Evolutionary conservation across 2,888 invertebrate species (phyloP), one percentile per base, ranked within the genome.

Genomic region (Mechanitis mazaeus): DNA sequence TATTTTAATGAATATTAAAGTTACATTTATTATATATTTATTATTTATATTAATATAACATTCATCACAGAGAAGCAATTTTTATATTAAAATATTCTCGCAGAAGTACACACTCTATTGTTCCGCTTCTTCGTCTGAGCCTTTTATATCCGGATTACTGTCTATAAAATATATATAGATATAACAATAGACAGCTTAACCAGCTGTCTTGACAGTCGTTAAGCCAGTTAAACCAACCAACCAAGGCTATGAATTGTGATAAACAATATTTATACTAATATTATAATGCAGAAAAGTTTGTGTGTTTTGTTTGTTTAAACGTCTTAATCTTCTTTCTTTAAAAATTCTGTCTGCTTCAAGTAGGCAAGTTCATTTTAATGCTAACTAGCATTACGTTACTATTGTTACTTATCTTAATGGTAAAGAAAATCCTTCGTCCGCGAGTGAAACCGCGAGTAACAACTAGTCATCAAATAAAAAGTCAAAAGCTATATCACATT

Each of bases 131-230:
- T 6, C 45, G 58, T 60, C 66, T 67, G 65, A 65, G 65, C 61
- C 59, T 46, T 57, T 62, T 58, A 64, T 63, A 66, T 66, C 66
- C 65, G 64, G 65, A 65, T 67, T 67, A 67, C 59, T 54, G 38
- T 47, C 56, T 28, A 54, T 58, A 9, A 60, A 59, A 61, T 50
- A 57, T 50, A 59, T 55, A 55, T 54, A 57, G 57, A 65, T 66
- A 68, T 63, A 59, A 64, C 59, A 61, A 64, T 54, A 61, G 46
- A 61, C 57, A 62, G 64, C 62, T 33, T 46, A 60, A 50, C 42
- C 42, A 9, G 2, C 58, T 62, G 66, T 66, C 64, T 60, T 66
- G 58, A 59, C 64, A 60, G 60, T 58, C 60, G 64, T 66, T 67
- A 67, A 66, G 63, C 65, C 54, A 45, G 58, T 56, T 68, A 65